These are phyloP conservation scores for Carcina quercana DNA, from an alignment of 2,888 invertebrate genomes.

Conservation along the genomic window DNA sequence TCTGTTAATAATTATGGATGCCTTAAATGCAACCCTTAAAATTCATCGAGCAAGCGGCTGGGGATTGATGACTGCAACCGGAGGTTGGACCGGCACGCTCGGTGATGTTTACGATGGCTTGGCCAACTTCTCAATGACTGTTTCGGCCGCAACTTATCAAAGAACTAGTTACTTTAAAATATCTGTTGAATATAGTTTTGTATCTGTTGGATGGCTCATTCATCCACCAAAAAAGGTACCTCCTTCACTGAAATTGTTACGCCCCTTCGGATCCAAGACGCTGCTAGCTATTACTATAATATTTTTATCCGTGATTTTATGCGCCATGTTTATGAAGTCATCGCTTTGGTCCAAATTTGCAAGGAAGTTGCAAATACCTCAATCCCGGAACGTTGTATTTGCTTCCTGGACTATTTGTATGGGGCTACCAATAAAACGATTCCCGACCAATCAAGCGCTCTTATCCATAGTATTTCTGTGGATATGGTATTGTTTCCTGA, in stretches of 20 bases:
- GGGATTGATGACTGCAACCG: constrained; percentile 39
- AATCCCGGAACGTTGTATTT: constrained; percentile 29
- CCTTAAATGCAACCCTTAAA: constrained; percentile 40
- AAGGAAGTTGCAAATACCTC: constrained; percentile 12
- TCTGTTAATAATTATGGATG: constrained; percentile 33
- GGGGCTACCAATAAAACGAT: constrained; percentile 36
- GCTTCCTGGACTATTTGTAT: constrained; percentile 50
- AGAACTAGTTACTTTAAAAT: constrained; percentile 43
- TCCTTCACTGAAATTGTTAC: constrained; percentile 43
- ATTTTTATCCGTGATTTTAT: constrained; percentile 32
- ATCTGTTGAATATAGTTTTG: constrained; percentile 33
- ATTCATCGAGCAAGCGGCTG: constrained; percentile 42
- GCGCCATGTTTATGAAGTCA: constrained; percentile 30
- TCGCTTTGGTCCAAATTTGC: constrained; percentile 22
- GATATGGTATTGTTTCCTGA: constrained; percentile 50
- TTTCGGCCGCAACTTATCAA: constrained; percentile 38
- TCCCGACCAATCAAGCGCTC: constrained; percentile 36
- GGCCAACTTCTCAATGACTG: constrained; percentile 58
- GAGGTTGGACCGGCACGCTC: constrained; percentile 53
- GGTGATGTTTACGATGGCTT: constrained; percentile 42
- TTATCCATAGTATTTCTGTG: constrained; percentile 37
- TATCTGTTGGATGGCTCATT: constrained; percentile 42
- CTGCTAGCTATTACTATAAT: constrained; percentile 33
- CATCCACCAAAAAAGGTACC: constrained; percentile 36
- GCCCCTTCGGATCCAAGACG: constrained; percentile 35